Evolutionary conservation across 2,113 vertebrate genomes (phyloP), one percentile per base, ranked within the genome.

Genomic region (Coturnix japonica): DNA sequence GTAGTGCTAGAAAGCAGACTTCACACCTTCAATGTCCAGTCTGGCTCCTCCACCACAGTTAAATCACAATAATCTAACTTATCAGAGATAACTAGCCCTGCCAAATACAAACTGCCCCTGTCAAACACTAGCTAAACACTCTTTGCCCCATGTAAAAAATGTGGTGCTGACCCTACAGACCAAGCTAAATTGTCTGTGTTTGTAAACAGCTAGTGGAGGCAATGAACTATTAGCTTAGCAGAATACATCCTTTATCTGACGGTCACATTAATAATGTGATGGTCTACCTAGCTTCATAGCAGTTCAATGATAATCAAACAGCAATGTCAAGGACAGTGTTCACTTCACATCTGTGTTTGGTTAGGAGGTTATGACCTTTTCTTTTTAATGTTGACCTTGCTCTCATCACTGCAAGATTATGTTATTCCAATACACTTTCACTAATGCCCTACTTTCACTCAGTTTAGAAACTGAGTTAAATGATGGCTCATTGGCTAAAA

Each of bases 361-460:
- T 93, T 92, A 92, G 64, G 72, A 60, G 89, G 91, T 92, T 87
- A 75, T 8, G 96, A 96, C 91, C 91, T 82, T 91, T 93, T 87
- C 77, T 96, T 93, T 92, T 77, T 80, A 94, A 96, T 93, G 94
- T 91, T 94, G 92, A 92, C 95, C 92, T 93, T 6, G 1, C 67
- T 89, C 91, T 96, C 95, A 89, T 95, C 84, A 89, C 91, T 74
- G 60, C 64, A 91, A 93, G 95, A 92, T 95, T 85, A 93, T 61
- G 87, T 87, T 94, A 96, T 89, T 96, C 92, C 94, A 93, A 65
- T 89, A 87, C 94, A 96, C 95, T 96, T 93, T 96, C 95, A 91
- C 89, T 93, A 92, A 95, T 93, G 95, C 67, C 92, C 91, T 92
- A 89, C 91, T 94, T 95, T 87, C 89, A 87, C 95, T 94, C 60